phyloP scores from a whole-genome alignment of 2,888 invertebrate genomes.

The Pycnomerus fuliginosus region DNA sequence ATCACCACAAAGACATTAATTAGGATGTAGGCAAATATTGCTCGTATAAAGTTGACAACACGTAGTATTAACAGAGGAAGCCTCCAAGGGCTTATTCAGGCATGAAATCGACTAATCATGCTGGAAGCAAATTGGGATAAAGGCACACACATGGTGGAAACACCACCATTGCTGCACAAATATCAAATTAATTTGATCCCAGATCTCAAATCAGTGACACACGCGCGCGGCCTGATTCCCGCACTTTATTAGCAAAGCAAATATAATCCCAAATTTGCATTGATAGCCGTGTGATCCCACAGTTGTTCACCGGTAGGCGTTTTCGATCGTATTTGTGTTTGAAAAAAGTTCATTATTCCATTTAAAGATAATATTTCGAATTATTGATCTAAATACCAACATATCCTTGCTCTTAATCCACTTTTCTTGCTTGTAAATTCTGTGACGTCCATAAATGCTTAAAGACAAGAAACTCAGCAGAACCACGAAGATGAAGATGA shows the following conservation, averaged over 20 bases:
- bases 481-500: no score
- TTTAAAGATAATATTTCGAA: no score
- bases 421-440: constrained; percentile 10
- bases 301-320: constrained; percentile 15
- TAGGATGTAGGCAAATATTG: constrained; percentile 22
- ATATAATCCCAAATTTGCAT: constrained; percentile 32
- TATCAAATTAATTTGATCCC: constrained; percentile 31
- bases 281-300: constrained; percentile 31
- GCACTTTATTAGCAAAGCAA: constrained; percentile 29
- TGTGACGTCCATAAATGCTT: constrained; percentile 12
- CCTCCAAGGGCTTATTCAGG: constrained; percentile 21
- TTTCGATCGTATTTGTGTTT: constrained; percentile 9
- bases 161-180: constrained; percentile 21
- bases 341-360: no score
- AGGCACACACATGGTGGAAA: constrained; percentile 16
- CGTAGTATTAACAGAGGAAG: constrained; percentile 16
- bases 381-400: constrained; percentile 13
- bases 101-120: constrained; percentile 29
- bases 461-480: no score
- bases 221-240: constrained; percentile 21
- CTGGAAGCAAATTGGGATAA: constrained; percentile 23
- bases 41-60: constrained; percentile 21
- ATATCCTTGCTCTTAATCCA: constrained; percentile 27
- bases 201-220: constrained; percentile 28
- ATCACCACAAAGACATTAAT: constrained; percentile 20